Base-by-base conservation (phyloP, 2,113 vertebrate genomes). In the Psophia crepitans region DNA sequence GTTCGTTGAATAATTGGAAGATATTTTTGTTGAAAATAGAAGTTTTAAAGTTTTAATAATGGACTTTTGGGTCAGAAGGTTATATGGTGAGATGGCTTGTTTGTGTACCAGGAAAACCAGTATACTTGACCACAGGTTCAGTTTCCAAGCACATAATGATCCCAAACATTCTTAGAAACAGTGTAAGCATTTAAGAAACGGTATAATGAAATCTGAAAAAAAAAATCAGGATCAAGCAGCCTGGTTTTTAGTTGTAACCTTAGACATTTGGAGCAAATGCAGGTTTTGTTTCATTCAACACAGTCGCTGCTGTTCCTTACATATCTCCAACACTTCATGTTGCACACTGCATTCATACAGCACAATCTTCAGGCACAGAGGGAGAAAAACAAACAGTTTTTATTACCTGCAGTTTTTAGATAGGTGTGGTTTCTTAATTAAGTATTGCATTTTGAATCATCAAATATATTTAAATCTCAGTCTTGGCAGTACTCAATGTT, bases 381-480 rank as follows among this genome's bases (percentile, higher is more conserved):
- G 88, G 30, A 84, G 43, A 76, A 84, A 86, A 89, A 26, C 10
- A 6, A 84, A 44, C 64, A 54, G 32, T 16, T 71, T 84, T 73
- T 32, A 51, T 51, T 76, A 76, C 63, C 56, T 70, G 57, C 64
- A 39, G 30, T 12, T 90, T 97, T 87, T 87, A 27, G n/a, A 65
- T 73, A 91, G 91, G 74, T 85, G 84, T 76, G 77, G 84, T 82
- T 97, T 92, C 73, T 88, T 93, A 83, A 90, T 96, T 91, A 91
- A 85, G 46, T 22, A 2, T 68, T 93, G 54, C 58, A 24, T 90
- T 94, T 96, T 70, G 63, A 94, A 84, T 94, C 46, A 63, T 88
- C 64, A 74, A 64, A 58, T 80, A 26, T 33, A 57, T 95, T 91
- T 87, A 82, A 58, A 91, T 89, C 76, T 75, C 61, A 73, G 57